Evolutionary conservation across 2,888 invertebrate genomes (phyloP), one percentile per base, ranked within the genome.

Genomic region (Mesochorus sp.): DNA sequence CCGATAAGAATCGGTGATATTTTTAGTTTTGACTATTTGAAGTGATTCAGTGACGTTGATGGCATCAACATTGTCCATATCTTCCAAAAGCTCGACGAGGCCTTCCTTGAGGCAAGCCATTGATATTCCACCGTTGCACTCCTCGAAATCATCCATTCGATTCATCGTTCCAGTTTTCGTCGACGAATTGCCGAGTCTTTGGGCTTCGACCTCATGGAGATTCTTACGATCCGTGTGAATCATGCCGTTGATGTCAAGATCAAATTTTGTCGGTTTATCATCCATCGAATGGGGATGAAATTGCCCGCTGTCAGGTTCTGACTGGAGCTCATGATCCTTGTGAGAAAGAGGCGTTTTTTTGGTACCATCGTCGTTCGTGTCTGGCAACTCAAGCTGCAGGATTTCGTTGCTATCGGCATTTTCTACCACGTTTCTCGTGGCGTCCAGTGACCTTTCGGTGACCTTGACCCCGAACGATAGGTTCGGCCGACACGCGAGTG

Each of bases 31-130:
- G 17, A 87, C 83, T 21, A 91, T 86, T 80, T 92, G 93, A 59
- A 94, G 89, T 44, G 94, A 94, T 55, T 94, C 94, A 31, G 94
- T 91, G 75, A 95, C 90, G 85, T 92, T 92, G 85, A 93, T 93
- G 64, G 89, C 91, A 81, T 94, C 93, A 80, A 92, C 91, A 81
- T 90, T 92, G 14, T 94, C 88, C 28, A 93, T 92, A 81, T 92
- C 90, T 85, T 95, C 94, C 76, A 95, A 88, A 75, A 94, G 92
- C 76, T 92, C 90, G 85, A 93, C 92, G 55, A 95, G 88, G 34
- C 87, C 82, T 51, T 84, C 79, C 28, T 85, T 81, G 2, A 87
- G 73, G 59, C 90, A 90, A 3, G 84, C 76, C 39, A 85, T 81
- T 51, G 80, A 61, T 39, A 82, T 53, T 26, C 79, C 62, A 39